phyloP scores from a whole-genome alignment of 2,797 vertebrate genomes.

The Antennarius maculatus region DNA sequence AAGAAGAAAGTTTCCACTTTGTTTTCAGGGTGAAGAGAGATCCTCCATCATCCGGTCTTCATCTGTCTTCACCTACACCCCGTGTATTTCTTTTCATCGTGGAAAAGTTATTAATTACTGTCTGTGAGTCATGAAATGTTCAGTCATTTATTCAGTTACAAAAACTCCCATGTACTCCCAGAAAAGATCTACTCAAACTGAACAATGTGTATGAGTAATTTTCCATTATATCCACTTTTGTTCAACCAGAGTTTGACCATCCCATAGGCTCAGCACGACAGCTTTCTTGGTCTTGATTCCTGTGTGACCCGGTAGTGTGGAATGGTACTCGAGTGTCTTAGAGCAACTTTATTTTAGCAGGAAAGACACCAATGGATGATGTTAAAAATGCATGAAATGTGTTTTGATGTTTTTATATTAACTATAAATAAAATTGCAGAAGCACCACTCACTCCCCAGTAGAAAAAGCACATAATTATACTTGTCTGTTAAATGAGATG shows the following conservation, averaged over 20 bases:
- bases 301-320: not conserved
- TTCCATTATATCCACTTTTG: too few relatives aligned
- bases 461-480: conserved; percentile 16
- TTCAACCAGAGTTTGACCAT: not conserved
- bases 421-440: not conserved
- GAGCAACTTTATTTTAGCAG: not conserved
- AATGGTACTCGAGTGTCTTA: not conserved
- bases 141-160: too few relatives aligned
- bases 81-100: not conserved
- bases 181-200: not conserved
- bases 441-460: not conserved
- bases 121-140: too few relatives aligned
- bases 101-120: not conserved
- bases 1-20: too few relatives aligned
- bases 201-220: not conserved
- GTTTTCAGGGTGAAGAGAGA: too few relatives aligned
- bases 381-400: not conserved
- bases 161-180: not conserved
- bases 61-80: not conserved
- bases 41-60: not conserved
- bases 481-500: not conserved
- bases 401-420: too few relatives aligned
- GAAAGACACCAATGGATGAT: not conserved
- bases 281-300: not conserved
- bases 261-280: not conserved